Evolutionary conservation across 2,113 vertebrate species (phyloP).

Genomic region (Hemichromis elongatus): DNA sequence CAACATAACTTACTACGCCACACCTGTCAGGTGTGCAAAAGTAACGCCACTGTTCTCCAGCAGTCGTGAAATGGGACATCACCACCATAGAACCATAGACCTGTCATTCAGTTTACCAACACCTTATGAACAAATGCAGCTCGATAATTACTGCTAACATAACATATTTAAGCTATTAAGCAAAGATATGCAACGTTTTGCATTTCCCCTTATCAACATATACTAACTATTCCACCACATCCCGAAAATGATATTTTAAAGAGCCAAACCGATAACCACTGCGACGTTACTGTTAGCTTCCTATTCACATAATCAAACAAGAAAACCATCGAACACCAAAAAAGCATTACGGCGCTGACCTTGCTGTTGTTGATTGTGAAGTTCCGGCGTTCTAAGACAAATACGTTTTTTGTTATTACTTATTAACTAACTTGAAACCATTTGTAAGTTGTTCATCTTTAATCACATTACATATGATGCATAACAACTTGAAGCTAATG

Average conservation of each 20-base stretch:
- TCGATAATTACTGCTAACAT: not conserved
- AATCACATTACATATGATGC: not conserved
- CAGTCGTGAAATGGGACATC: not conserved
- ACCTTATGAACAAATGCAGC: not conserved
- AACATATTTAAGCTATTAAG: not conserved
- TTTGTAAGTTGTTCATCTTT: not conserved
- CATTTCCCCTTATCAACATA: not conserved
- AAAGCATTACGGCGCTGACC: not conserved
- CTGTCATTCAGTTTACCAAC: not conserved
- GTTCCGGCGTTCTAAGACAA: not conserved
- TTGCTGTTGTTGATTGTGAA: not conserved
- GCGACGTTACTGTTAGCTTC: not conserved
- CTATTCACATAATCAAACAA: not conserved
- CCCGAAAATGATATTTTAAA: not conserved
- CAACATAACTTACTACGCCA: not conserved
- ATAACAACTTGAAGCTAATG: not conserved
- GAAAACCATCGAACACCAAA: not conserved
- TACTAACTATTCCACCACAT: no score
- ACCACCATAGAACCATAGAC: no score
- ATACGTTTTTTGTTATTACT: not conserved
- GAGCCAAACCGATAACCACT: not conserved
- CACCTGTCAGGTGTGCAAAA: not conserved
- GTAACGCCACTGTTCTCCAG: not conserved
- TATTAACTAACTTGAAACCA: not conserved
- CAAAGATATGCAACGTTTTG: not conserved